Percentiles rank a stretch among this genome's conserved stretches.
These are phyloP conservation scores for Melanotus villosus DNA, from an alignment of 2,888 invertebrate genomes.

Conservation along the genomic window DNA sequence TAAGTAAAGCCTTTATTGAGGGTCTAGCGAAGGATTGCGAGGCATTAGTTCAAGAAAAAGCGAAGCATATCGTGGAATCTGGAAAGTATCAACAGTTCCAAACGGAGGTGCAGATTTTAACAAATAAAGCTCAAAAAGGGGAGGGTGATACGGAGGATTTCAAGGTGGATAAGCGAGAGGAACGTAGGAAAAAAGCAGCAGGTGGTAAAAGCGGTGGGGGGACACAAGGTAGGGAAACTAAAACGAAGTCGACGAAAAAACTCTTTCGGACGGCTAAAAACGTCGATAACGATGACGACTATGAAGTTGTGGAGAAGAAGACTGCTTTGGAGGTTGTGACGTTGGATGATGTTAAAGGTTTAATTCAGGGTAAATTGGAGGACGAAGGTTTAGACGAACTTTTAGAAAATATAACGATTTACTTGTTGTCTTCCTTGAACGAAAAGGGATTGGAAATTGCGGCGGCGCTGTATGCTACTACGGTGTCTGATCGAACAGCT, in stretches of 20 bases:
- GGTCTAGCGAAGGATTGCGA: constrained; percentile 79
- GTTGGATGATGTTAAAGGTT: constrained; percentile 77
- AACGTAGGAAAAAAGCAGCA: constrained; percentile 88
- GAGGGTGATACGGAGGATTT: constrained; percentile 65
- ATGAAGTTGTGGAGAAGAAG: constrained; percentile 60
- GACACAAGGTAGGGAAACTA: constrained; percentile 93
- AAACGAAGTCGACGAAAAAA: constrained; percentile 94
- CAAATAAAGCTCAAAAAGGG: constrained; percentile 59
- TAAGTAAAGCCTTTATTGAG: constrained; percentile 79
- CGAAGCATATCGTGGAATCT: constrained; percentile 77
- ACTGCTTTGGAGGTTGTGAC: constrained; percentile 77
- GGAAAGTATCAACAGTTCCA: constrained; percentile 84
- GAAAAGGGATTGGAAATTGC: constrained; percentile 78
- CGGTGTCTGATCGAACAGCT: constrained; percentile 79
- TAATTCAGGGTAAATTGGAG: constrained; percentile 75
- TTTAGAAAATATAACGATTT: constrained; percentile 76
- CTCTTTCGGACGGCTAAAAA: constrained; percentile 73
- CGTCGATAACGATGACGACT: constrained; percentile 78
- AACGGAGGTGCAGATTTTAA: constrained; percentile 75
- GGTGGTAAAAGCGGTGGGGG: constrained; percentile 93
- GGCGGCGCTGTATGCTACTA: constrained; percentile 81
- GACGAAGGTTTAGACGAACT: constrained; percentile 84
- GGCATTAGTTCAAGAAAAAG: constrained; percentile 76
- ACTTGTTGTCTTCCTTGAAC: constrained; percentile 81
- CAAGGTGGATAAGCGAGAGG: constrained; percentile 85